Base-by-base conservation (phyloP, 1,140 invertebrate species). In the Zaprionus capensis region DNA sequence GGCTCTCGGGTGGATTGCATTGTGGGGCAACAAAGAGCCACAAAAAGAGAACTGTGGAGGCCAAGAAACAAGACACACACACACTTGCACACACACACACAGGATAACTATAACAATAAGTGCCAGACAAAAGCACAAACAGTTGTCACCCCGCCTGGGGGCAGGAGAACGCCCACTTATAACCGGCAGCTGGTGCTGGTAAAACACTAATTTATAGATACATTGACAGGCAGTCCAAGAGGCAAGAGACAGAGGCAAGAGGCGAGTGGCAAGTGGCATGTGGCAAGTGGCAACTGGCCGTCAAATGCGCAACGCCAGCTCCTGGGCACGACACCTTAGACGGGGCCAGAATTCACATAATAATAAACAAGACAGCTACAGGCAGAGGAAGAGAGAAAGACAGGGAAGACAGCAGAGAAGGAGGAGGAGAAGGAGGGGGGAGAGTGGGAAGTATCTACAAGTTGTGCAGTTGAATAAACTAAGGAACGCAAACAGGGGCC, bases 191-290 rank as follows among this genome's bases (percentile, higher is more conserved):
- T 71, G 41, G n/a, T 46, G 76, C 63, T 87, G 84, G 71, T 87
- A 88, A 87, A 87, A 87, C 88, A 87, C 84, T 87, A 87, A 87
- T 87, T 88, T 87, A 87, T 87, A 87, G 84, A 87, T 87, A 87
- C 84, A 87, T 87, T 84, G 84, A 87, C 84, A 87, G 75, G 63
- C 63, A 55, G 72, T 76, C 72, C 76, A 84, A 76, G 77, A 76
- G 71, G 76, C 82, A 62, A 46, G 55, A 36, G 34, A 49, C 62
- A 64, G 57, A 15, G 59, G 59, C 59, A 22, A 31, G 61, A 3
- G 44, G 61, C 61, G 14, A 14, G 63, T n/a, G 49, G 71, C 80
- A 69, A 20, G 53, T 46, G 64, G 38, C 65, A 58, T 56, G 63
- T 24, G 49, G 71, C 83, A 71, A 34, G 53, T 46, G 64, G 38